Evolutionary conservation across 2,113 vertebrate species (phyloP).

Genomic region (Scortum barcoo): DNA sequence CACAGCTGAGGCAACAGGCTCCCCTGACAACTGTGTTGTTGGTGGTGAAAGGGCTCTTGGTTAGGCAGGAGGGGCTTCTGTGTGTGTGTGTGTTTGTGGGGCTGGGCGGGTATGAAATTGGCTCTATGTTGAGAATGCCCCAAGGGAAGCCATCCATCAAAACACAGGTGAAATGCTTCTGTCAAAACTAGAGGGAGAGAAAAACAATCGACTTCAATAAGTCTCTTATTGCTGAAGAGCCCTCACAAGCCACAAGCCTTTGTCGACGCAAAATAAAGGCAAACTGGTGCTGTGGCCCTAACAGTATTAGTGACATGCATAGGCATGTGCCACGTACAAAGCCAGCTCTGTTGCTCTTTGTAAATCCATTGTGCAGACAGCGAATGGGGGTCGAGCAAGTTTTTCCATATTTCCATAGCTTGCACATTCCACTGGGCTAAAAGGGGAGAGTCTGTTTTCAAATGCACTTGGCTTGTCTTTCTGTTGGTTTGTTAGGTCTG

Average conservation of each 20-base stretch:
- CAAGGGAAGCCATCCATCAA: constrained; percentile 46
- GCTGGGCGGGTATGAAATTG: constrained; percentile 31
- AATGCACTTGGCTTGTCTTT: constrained; percentile 38
- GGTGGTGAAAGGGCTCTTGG: constrained; percentile 36
- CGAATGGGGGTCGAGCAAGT: constrained; percentile 56
- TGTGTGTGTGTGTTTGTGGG: not conserved
- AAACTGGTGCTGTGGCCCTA: constrained; percentile 27
- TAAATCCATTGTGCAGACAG: constrained; percentile 67
- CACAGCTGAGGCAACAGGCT: constrained; percentile 79
- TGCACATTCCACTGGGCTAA: constrained; percentile 70
- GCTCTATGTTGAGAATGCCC: constrained; percentile 21
- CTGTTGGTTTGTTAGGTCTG: constrained; percentile 52
- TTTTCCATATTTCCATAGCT: constrained; percentile 71
- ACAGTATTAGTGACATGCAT: constrained; percentile 40
- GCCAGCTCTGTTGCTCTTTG: constrained; percentile 64
- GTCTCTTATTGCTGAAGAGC: not conserved
- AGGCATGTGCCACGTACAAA: constrained; percentile 69
- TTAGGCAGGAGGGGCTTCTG: not conserved
- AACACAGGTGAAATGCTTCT: constrained; percentile 60
- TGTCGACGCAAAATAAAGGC: constrained; percentile 40
- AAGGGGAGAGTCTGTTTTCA: constrained; percentile 60
- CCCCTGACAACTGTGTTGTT: constrained; percentile 70
- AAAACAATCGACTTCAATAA: constrained; percentile 8
- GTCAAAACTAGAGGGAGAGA: constrained; percentile 41
- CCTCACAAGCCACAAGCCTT: constrained; percentile 5